Percentiles rank a stretch among this genome's conserved stretches.
Evolutionary conservation across 2,113 vertebrate genomes (phyloP).

Genomic region (Ammospiza caudacuta): DNA sequence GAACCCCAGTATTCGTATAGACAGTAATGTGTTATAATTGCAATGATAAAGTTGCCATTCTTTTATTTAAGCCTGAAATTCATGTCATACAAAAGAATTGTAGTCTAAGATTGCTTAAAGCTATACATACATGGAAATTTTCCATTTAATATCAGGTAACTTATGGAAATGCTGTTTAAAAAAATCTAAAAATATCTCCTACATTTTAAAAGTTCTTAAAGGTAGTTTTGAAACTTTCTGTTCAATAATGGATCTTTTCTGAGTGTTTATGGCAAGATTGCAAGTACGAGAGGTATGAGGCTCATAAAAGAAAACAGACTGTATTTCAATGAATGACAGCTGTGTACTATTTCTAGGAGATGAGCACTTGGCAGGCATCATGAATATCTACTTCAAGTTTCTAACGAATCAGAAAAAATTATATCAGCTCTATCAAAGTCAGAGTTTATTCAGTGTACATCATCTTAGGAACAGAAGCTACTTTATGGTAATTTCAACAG

Average conservation of each 20-base stretch:
- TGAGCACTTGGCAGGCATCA: background rate
- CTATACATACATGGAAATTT: background rate
- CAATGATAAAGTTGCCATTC: background rate
- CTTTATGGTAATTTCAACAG: background rate
- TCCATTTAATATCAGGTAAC: background rate
- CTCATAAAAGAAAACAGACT: background rate
- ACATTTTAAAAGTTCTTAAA: background rate
- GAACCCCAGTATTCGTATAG: background rate
- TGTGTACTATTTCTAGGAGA: background rate
- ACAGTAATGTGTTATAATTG: background rate
- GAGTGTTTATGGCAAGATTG: background rate
- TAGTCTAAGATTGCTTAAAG: background rate
- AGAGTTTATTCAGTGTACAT: background rate
- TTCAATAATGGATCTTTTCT: background rate
- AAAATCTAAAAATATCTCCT: background rate
- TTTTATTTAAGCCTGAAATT: background rate
- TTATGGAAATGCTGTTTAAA: background rate
- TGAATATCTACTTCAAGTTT: background rate
- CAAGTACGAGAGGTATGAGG: background rate
- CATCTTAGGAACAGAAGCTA: background rate
- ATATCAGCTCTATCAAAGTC: background rate
- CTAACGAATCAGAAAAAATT: accelerated
- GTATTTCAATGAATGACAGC: background rate
- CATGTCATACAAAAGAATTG: background rate
- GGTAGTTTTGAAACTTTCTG: background rate